phyloP scores from a whole-genome alignment of 2,113 vertebrate genomes.

The Tetrao urogallus region DNA sequence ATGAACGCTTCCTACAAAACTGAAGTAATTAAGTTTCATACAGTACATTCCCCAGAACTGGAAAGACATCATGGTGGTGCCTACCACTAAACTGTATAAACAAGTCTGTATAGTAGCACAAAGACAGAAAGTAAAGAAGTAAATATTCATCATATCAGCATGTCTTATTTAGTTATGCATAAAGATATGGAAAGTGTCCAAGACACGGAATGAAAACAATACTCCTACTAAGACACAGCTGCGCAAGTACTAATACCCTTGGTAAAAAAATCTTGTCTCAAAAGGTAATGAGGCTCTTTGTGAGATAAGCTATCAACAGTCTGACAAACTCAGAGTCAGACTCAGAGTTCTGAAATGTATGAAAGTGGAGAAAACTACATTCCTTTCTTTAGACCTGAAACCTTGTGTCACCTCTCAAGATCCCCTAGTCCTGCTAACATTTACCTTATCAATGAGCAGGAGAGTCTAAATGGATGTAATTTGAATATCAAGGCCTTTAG shows the following conservation, averaged over 20 bases:
- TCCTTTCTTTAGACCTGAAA: background rate
- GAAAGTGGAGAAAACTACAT: background rate
- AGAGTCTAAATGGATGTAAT: conserved; percentile 8
- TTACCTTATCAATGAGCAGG: background rate
- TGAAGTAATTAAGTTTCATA: background rate
- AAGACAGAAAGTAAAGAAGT: background rate
- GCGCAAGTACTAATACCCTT: background rate
- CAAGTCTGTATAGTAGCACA: background rate
- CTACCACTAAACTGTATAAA: background rate
- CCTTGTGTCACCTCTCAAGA: background rate
- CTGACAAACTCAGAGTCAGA: background rate
- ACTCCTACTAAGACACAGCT: background rate
- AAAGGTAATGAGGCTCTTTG: background rate
- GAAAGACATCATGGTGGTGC: background rate
- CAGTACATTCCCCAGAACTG: background rate
- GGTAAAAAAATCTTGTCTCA: background rate
- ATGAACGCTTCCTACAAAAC: background rate
- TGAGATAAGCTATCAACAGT: background rate
- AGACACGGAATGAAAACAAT: background rate
- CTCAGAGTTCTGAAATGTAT: background rate
- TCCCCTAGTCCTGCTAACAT: background rate
- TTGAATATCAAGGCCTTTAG: conserved; percentile 44
- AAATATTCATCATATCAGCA: background rate
- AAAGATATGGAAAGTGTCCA: background rate
- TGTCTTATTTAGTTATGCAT: background rate